These are phyloP conservation scores for Hymenochirus boettgeri DNA, from an alignment of 2,113 vertebrate genomes.

Conservation along the genomic window DNA sequence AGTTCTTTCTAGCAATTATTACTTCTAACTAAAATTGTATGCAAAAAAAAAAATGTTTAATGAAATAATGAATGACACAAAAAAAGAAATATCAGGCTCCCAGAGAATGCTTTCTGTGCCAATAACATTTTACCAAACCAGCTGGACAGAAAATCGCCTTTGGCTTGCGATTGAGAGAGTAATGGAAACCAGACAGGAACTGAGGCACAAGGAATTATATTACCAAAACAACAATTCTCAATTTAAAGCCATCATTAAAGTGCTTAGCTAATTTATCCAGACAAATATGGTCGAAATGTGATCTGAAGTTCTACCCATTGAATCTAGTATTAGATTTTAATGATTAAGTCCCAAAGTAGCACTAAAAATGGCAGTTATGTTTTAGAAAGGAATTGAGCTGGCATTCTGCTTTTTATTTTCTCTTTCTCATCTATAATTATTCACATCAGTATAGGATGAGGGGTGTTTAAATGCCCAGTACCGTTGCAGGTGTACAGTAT, in stretches of 20 bases:
- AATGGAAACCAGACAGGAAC: slow-evolving; percentile 63
- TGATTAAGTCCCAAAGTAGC: slow-evolving; percentile 2
- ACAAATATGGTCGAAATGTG: slow-evolving; percentile 64
- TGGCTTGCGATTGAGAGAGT: slow-evolving; percentile 57
- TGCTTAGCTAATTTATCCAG: slow-evolving; percentile 57
- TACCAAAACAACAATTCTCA: slow-evolving; percentile 60
- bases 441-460: too few relatives aligned
- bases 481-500: too few relatives aligned
- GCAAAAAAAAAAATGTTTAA: too few relatives aligned
- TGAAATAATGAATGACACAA: too few relatives aligned
- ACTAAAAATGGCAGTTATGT: slow-evolving; percentile 8
- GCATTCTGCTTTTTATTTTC: too few relatives aligned
- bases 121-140: slow-evolving; percentile 51
- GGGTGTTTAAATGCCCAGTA: too few relatives aligned
- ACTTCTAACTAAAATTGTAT: too few relatives aligned
- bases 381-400: not conserved
- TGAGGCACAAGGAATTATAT: slow-evolving; percentile 59
- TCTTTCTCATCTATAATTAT: too few relatives aligned
- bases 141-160: slow-evolving; percentile 55
- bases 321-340: not conserved
- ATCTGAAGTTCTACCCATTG: slow-evolving; percentile 52
- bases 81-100: slow-evolving; percentile 41
- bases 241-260: slow-evolving; percentile 69
- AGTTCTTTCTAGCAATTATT: too few relatives aligned
- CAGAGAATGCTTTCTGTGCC: slow-evolving; percentile 46